Base-by-base conservation (phyloP, 1,140 invertebrate genomes). In the Ylistrum balloti region DNA sequence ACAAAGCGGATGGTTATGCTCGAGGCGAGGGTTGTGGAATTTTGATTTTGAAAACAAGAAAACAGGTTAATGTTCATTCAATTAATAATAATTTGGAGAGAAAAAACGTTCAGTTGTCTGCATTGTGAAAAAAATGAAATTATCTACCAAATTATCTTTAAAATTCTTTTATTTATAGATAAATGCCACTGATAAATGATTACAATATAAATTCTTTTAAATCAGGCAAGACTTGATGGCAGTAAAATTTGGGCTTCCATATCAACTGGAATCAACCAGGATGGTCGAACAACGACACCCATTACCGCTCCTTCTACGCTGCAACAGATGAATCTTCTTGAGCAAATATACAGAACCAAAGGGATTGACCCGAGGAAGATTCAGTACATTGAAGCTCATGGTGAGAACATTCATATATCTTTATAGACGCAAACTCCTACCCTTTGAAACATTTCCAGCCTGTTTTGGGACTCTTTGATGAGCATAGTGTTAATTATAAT, bases 21-120 rank as follows among this genome's bases (percentile, higher is more conserved):
- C 86, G 94, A 86, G 94, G 94, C n/a, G 94, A 95, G 88, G 94
- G 94, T 1, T 94, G 94, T 74, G 95, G 95, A 13, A 93, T 95
- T 45, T 87, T 95, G 20, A 89, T 95, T 33, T 41, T 95, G 3
- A 95, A 95, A 90, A 89, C 90, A 0, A 85, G 93, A 15, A 88
- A 88, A 74, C 92, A 93, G 17, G 94, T 94, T 38, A 38, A 7
- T 38, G 13, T 38, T 38, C 35, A 38, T 38, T 38, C 35, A 38
- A n/a, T 38, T 13, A 38, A 7, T 38, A 13, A 38, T 38, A 13
- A 38, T 38, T 38, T 38, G 5, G 35, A 38, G 13, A 13, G 13
- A 38, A 38, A 5, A 38, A 7, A 38, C n/a, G n/a, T n/a, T n/a
- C n/a, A n/a, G n/a, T n/a, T n/a, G n/a, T n/a, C n/a, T 38, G 13